phyloP scores from a whole-genome alignment of 2,888 invertebrate species.

The Hyposoter dolosus region DNA sequence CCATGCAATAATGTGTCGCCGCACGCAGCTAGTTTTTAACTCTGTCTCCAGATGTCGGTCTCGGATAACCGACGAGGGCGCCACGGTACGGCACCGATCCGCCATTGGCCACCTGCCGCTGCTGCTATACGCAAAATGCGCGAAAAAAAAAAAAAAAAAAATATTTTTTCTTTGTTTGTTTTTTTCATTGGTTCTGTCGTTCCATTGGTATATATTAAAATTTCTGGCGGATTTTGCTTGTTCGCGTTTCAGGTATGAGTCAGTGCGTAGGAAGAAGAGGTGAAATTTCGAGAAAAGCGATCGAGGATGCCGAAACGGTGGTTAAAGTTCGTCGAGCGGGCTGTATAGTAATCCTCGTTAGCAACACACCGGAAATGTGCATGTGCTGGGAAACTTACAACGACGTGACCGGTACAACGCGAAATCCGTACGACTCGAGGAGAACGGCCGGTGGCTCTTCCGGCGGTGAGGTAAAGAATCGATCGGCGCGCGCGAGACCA shows the following conservation, averaged over 20 bases:
- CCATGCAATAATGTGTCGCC: no score
- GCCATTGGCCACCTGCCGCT: background rate
- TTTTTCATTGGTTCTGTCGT: no score
- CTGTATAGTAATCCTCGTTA: constrained; percentile 92
- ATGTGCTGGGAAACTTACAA: constrained; percentile 95
- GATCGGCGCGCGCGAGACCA: no score
- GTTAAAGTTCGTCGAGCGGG: constrained; percentile 89
- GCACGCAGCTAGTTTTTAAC: no score
- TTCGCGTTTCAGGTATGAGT: constrained; percentile 89
- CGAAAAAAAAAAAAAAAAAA: no score
- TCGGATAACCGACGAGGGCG: no score
- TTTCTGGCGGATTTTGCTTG: no score
- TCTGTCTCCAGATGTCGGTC: no score
- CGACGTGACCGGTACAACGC: constrained; percentile 91
- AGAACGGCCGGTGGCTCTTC: constrained; percentile 95
- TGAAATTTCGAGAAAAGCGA: constrained; percentile 85
- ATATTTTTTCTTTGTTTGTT: no score
- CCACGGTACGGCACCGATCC: background rate
- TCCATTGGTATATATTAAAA: no score
- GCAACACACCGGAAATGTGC: constrained; percentile 95
- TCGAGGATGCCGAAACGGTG: constrained; percentile 90
- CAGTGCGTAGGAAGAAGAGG: constrained; percentile 89
- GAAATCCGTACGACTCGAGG: constrained; percentile 93
- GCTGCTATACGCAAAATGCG: no score
- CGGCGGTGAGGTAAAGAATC: constrained; percentile 90